These are phyloP conservation scores for Cheirogaleus major DNA, from an alignment of 2,797 vertebrate genomes.

Conservation along the genomic window DNA sequence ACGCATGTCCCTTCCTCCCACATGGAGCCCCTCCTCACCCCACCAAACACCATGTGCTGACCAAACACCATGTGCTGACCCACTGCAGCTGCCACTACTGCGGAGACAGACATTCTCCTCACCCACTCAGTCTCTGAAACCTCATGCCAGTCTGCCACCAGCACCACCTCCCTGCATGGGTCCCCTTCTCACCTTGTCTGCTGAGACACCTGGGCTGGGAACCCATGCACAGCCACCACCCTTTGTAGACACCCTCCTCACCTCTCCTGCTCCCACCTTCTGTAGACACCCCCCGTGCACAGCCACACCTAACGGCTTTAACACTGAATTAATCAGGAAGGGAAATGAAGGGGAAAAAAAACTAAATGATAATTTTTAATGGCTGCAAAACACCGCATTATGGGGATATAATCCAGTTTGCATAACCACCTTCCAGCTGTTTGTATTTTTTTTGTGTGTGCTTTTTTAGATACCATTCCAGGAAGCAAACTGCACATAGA, in stretches of 20 bases:
- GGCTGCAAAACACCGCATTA: neutral
- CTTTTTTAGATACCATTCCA: neutral
- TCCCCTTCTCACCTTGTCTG: neutral
- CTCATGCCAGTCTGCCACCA: neutral
- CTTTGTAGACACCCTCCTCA: neutral
- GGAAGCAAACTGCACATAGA: neutral
- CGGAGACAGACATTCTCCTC: neutral
- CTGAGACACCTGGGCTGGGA: neutral
- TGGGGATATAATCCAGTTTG: neutral
- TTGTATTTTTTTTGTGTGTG: neutral
- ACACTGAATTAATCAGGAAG: neutral
- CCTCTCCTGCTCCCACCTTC: neutral
- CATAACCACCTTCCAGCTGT: neutral
- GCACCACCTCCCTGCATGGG: neutral
- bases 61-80: accelerated
- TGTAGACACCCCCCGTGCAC: neutral
- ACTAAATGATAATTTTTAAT: neutral
- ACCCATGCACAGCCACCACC: neutral
- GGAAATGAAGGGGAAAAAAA: neutral
- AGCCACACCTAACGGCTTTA: neutral
- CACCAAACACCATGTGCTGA: accelerated
- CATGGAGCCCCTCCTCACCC: neutral
- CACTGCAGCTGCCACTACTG: neutral
- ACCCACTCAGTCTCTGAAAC: neutral
- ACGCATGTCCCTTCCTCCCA: neutral